Conservation (phyloP, 2,797 vertebrate genomes). For the Podarcis siculus region DNA sequence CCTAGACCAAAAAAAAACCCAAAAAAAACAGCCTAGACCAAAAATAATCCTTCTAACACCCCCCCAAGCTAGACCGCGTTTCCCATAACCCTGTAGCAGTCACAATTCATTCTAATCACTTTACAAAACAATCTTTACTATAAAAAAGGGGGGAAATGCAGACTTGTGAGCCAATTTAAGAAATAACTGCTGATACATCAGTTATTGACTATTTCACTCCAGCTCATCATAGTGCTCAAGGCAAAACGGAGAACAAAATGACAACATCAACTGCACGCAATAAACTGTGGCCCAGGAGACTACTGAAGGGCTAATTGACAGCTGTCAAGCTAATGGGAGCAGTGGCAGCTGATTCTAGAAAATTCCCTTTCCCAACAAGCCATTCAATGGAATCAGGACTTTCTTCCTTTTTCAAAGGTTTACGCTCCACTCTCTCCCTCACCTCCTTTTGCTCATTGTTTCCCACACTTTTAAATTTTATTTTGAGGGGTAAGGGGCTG, state of each 20-base stretch:
- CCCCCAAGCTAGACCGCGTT: conserved; percentile 73
- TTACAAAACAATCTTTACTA: conserved; percentile 86
- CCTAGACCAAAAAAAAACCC: conserved; percentile 40
- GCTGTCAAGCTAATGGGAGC: conserved; percentile 96
- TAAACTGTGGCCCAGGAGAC: conserved; percentile 95
- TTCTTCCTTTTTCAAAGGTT: conserved; percentile 61
- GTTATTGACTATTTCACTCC: conserved; percentile 94
- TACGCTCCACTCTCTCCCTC: conserved; percentile 22
- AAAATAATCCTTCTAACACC: conserved; percentile 70
- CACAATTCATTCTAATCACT: conserved; percentile 85
- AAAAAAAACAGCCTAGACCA: no score
- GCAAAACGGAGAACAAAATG: conserved; percentile 93
- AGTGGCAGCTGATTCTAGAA: conserved; percentile 91
- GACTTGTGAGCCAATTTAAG: conserved; percentile 95
- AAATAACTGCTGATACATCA: conserved; percentile 98
- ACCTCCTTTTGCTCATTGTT: conserved; percentile 65
- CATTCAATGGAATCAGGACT: conserved; percentile 79
- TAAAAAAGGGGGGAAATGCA: conserved; percentile 82
- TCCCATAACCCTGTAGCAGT: conserved; percentile 81
- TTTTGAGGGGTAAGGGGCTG: conserved; percentile 57
- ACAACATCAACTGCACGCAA: conserved; percentile 95
- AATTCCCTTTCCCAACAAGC: conserved; percentile 87
- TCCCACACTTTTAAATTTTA: conserved; percentile 61
- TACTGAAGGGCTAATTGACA: conserved; percentile 96
- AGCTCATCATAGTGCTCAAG: conserved; percentile 93